Evolutionary conservation across 2,113 vertebrate genomes (phyloP).

Genomic region (Poeciliopsis occidentalis): DNA sequence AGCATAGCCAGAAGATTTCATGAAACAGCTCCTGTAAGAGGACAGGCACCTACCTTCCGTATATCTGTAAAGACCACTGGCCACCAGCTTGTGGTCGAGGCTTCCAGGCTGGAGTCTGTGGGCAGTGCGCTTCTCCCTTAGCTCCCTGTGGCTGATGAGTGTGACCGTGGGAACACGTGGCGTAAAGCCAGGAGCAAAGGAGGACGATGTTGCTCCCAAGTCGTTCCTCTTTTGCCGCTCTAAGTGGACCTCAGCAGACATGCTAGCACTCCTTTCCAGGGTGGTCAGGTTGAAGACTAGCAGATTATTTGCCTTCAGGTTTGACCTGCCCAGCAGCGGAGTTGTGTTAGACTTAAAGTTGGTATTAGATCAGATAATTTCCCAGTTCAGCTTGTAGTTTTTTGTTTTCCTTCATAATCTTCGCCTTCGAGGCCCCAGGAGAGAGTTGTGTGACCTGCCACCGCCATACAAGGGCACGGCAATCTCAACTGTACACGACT

Average conservation of each 20-base stretch:
- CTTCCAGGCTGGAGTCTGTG: conserved; percentile 39
- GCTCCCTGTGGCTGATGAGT: conserved; percentile 71
- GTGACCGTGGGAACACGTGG: conserved; percentile 73
- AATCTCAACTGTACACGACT: not conserved
- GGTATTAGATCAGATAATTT: not conserved
- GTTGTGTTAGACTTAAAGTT: not conserved
- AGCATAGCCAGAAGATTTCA: conserved; percentile 53
- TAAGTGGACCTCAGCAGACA: conserved; percentile 69
- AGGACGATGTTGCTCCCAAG: conserved; percentile 29
- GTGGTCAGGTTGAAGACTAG: not conserved
- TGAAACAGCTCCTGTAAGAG: conserved; percentile 38
- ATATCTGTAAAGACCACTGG: conserved; percentile 52
- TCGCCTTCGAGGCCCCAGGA: conserved; percentile 10
- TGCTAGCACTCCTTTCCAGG: conserved; percentile 26
- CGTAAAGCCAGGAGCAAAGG: conserved; percentile 24
- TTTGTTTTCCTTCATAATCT: conserved; percentile 15
- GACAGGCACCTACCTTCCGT: conserved; percentile 69
- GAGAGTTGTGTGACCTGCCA: conserved; percentile 31
- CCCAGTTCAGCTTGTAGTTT: not conserved
- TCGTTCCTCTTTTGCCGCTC: conserved; percentile 57
- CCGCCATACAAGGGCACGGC: conserved; percentile 1
- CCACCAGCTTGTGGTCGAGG: conserved; percentile 46
- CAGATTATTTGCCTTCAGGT: not conserved
- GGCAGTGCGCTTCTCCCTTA: conserved; percentile 41
- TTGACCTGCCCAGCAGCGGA: not conserved